These are phyloP conservation scores for Ciconia nigra DNA, from an alignment of 2,797 vertebrate species.

Conservation along the genomic window DNA sequence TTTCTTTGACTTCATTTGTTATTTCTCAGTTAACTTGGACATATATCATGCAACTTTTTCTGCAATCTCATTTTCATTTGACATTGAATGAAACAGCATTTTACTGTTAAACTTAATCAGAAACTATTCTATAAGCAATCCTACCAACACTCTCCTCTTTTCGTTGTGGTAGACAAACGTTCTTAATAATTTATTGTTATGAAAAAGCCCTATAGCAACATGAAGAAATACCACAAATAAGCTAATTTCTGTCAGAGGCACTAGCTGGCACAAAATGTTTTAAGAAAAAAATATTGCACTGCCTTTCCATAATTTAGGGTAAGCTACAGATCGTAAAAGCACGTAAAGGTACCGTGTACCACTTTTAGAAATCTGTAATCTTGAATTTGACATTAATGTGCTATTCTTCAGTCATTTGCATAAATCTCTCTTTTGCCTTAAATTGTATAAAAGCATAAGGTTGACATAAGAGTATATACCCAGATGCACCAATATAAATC, in stretches of 20 bases:
- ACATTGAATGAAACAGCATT: conserved; percentile 15
- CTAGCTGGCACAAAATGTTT: background rate
- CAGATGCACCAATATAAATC: background rate
- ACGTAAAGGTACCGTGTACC: background rate
- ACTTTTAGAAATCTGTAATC: background rate
- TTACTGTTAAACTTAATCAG: conserved; percentile 53
- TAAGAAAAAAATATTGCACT: background rate
- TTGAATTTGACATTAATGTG: background rate
- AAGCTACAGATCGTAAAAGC: background rate
- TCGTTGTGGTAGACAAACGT: background rate
- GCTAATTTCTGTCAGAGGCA: conserved; percentile 34
- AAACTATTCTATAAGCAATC: conserved; percentile 42
- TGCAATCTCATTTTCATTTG: conserved; percentile 38
- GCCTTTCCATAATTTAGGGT: background rate
- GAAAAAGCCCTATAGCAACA: conserved; percentile 39
- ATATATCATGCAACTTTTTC: background rate
- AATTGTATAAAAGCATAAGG: background rate
- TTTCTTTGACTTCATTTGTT: background rate
- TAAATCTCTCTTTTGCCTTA: background rate
- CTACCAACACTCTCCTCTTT: conserved; percentile 18
- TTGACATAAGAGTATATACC: background rate
- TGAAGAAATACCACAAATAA: conserved; percentile 32
- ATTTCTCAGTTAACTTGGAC: conserved; percentile 1
- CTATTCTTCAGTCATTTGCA: background rate
- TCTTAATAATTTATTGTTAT: conserved; percentile 54